phyloP scores from a whole-genome alignment of 1,140 invertebrate genomes.

The Drosophila nikananu region DNA sequence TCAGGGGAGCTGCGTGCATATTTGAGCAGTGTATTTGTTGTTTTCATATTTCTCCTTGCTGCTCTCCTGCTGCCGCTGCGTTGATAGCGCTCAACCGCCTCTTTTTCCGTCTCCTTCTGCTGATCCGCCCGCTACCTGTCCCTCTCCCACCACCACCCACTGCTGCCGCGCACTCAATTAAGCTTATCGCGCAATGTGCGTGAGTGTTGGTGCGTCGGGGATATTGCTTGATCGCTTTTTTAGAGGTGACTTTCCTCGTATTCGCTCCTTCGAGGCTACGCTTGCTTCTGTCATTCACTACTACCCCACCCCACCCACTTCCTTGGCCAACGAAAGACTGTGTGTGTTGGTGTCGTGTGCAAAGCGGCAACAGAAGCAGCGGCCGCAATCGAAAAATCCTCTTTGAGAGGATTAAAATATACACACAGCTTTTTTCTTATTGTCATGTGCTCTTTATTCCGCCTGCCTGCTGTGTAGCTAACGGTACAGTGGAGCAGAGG shows the following conservation, averaged over 20 bases:
- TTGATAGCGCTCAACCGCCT: conserved; percentile 57
- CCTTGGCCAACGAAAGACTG: conserved; percentile 4
- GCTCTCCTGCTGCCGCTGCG: conserved; percentile 62
- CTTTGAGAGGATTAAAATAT: conserved; percentile 85
- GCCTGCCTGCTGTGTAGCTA: conserved; percentile 39
- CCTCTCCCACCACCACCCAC: conserved; percentile 8
- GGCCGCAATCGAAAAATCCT: conserved; percentile 79
- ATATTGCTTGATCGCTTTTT: conserved; percentile 64
- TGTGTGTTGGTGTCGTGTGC: conserved; percentile 77
- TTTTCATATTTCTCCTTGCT: conserved; percentile 65
- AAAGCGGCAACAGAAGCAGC: conserved; percentile 56
- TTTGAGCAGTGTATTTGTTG: conserved; percentile 47
- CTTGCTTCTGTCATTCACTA: conserved; percentile 44
- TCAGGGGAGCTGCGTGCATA: conserved; percentile 44
- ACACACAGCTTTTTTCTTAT: conserved; percentile 63
- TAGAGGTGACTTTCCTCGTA: conserved; percentile 81
- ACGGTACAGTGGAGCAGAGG: conserved; percentile 58
- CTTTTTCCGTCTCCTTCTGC: conserved; percentile 31
- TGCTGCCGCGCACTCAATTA: conserved; percentile 70
- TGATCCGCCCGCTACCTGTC: conserved; percentile 17
- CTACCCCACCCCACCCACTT: conserved; percentile 10
- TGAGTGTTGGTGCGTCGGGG: conserved; percentile 55
- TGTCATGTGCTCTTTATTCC: conserved; percentile 56
- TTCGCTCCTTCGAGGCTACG: conserved; percentile 75
- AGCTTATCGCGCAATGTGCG: conserved; percentile 75